Evolutionary conservation across 2,888 invertebrate species (phyloP), one percentile per base, ranked within the genome.

Genomic region (Onthophagus sagittarius): DNA sequence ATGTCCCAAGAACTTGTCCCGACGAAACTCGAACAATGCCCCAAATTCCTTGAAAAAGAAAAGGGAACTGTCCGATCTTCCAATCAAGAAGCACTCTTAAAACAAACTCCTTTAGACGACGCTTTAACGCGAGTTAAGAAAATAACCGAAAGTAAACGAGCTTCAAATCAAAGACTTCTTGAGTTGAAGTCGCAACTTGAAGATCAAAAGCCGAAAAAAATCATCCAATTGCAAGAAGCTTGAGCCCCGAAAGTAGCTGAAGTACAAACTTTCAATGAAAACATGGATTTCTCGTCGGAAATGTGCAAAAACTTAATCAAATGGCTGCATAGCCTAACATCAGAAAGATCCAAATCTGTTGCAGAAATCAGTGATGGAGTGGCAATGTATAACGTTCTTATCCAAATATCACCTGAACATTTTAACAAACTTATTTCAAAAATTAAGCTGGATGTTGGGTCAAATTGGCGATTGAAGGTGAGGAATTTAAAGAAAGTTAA

Each of bases 401-500:
- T 92, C 78, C 93, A 95, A 86, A 95, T 97, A 82, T 94, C 94
- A 31, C 94, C 96, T 0, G 94, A 94, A 82, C 93, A 93, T 87
- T 98, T 97, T 82, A 91, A 90, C 70, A 86, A 88, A 15, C 82
- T 87, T 62, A 96, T 96, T 94, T 89, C 91, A 0, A 97, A 96
- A 88, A 94, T 98, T 76, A 97, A 96, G 86, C 88, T 90, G 15
- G 95, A 95, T 84, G 93, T 93, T 2, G 93, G 92, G 11, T 89
- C 90, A 74, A 97, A 97, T 84, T 97, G 96, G 96, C 88, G 97
- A 78, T 84, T 98, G 53, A 93, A 94, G 88, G 93, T 94, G 78
- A 95, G 94, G 86, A 96, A 96, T 86, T 87, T 96, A 81, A 94
- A 94, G 84, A 96, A 95, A 85, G 92, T 96, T 78, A 86, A 94